A percentile compares a stretch with the other conserved stretches of the same genome.
Evolutionary conservation across 2,888 invertebrate genomes (phyloP).

Genomic region (Apotomis betuletana): DNA sequence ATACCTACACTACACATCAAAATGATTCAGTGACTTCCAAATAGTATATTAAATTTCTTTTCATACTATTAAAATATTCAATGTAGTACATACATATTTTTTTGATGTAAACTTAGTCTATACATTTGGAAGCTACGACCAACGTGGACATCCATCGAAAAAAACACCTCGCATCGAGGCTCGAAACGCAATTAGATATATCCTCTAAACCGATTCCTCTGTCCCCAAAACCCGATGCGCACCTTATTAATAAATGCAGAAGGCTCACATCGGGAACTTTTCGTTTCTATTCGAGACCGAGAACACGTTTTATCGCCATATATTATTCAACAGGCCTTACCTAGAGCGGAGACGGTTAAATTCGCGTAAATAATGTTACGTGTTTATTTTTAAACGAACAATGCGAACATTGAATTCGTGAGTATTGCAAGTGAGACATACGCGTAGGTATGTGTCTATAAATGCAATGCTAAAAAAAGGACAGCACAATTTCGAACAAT

Average conservation of each 20-base stretch:
- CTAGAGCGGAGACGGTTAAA: conserved; percentile 27
- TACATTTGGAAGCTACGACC: too few species aligned
- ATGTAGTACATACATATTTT: too few species aligned
- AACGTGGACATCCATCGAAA: too few species aligned
- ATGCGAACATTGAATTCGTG: conserved; percentile 31
- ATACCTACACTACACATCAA: too few species aligned
- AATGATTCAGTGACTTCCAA: too few species aligned
- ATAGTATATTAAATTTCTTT: too few species aligned
- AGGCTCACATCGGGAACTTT: conserved; percentile 50
- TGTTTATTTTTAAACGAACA: conserved; percentile 38
- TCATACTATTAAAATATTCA: too few species aligned
- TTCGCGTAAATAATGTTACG: conserved; percentile 32
- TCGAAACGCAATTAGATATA: neutral
- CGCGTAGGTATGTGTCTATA: neutral
- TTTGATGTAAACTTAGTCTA: too few species aligned
- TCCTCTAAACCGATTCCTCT: conserved; percentile 4
- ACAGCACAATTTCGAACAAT: neutral
- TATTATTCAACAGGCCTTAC: conserved; percentile 58
- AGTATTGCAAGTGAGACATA: conserved; percentile 6
- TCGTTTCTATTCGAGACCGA: conserved; percentile 54
- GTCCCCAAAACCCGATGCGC: neutral
- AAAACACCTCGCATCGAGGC: too few species aligned
- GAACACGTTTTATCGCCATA: conserved; percentile 63
- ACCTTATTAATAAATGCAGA: conserved; percentile 58
- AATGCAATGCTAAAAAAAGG: neutral